Base-by-base conservation (phyloP, 2,797 vertebrate species). In the Lagorchestes hirsutus region DNA sequence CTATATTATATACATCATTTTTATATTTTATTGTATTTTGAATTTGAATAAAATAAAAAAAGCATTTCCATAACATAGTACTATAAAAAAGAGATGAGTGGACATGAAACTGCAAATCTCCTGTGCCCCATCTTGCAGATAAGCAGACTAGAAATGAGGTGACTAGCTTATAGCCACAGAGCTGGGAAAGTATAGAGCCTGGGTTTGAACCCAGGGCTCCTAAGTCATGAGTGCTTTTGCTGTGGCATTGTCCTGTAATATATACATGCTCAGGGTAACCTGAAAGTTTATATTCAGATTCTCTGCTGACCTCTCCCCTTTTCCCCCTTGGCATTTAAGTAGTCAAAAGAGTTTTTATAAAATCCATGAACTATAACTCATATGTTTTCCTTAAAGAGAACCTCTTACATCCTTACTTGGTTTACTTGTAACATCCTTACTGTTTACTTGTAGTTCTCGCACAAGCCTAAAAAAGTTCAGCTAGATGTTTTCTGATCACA, bases 81-180 rank as follows among this genome's bases (percentile, higher is more conserved):
- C 34, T 6, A n/a, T n/a, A n/a, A n/a, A 67, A 58, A 31, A 52
- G 52, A 56, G 1, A 67, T 8, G 62, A 16, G n/a, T 67, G 31
- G 18, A 67, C 31, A 34, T 14, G 4, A 62, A 62, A 62, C 31
- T 62, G 31, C 31, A 62, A 16, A 62, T 62, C 59, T 62, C 13
- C 14, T 18, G 6, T n/a, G 34, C 34, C 58, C 22, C 59, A 59
- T n/a, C 40, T 95, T 94, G 90, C 12, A 93, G 50, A 62, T 40
- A 29, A 92, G 82, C 59, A 96, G 90, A 92, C 31, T 18, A 95
- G 82, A 90, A 74, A 40, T n/a, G 55, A 55, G 90, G 34, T 58
- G 59, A 9, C 55, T 96, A 91, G 40, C 74, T 9, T 16, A 67
- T 57, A 59, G 52, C 90, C 58, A 90, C 2, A 12, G 22, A 93